phyloP scores from a whole-genome alignment of 2,113 vertebrate genomes.

The Dicaeum eximium region DNA sequence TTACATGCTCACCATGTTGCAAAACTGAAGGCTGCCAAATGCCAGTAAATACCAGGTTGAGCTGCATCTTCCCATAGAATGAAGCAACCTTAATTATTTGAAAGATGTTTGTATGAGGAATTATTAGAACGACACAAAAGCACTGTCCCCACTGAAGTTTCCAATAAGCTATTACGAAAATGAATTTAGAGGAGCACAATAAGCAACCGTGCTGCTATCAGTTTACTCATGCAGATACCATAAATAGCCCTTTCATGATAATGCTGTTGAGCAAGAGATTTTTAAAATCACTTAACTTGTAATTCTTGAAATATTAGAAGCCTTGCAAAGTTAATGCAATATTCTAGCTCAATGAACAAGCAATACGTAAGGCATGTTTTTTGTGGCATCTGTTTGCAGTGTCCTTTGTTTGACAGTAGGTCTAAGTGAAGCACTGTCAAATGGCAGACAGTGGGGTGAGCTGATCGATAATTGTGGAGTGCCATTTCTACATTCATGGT shows the following conservation, averaged over 20 bases:
- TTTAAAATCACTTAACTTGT: conserved; percentile 59
- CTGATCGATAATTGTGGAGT: conserved; percentile 23
- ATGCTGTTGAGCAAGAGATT: neutral
- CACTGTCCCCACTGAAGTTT: conserved; percentile 22
- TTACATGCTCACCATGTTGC: neutral
- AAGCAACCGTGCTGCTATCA: conserved; percentile 38
- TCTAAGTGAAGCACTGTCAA: conserved; percentile 25
- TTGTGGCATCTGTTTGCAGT: conserved; percentile 32
- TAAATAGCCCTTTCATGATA: conserved; percentile 52
- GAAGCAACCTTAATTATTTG: conserved; percentile 24
- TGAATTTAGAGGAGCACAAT: conserved; percentile 31
- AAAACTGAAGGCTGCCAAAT: neutral
- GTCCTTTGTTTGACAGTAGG: conserved; percentile 44
- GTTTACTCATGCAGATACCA: conserved; percentile 60
- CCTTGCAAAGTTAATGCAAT: conserved; percentile 60
- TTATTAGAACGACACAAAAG: conserved; percentile 28
- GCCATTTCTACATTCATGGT: conserved; percentile 53
- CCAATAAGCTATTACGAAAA: conserved; percentile 62
- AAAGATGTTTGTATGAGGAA: conserved; percentile 19
- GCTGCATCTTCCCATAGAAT: neutral
- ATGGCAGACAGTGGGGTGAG: conserved; percentile 29
- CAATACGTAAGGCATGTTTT: conserved; percentile 37
- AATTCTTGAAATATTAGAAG: conserved; percentile 62
- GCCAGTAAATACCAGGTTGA: neutral
- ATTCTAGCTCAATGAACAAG: conserved; percentile 54